Percentiles rank a stretch among this genome's conserved stretches.
Conservation (phyloP, 2,113 vertebrate species). For the Paedocypris sp. region DNA sequence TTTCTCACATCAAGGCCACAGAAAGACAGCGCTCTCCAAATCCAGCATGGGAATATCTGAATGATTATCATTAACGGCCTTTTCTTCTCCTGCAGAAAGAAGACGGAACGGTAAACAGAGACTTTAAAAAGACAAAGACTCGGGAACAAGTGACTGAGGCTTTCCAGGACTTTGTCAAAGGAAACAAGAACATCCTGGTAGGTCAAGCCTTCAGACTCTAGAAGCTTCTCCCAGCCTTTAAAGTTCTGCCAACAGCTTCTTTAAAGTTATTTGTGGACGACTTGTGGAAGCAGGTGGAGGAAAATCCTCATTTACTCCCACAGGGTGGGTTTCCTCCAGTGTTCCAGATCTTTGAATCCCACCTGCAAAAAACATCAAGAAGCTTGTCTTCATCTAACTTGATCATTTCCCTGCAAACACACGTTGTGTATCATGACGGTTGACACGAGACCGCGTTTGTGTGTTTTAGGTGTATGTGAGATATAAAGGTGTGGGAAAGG, state of each 20-base stretch:
- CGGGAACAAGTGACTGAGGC: constrained; percentile 79
- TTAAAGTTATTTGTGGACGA: background rate
- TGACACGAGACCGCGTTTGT: background rate
- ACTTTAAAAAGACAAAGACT: constrained; percentile 95
- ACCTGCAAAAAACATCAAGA: too few relatives aligned
- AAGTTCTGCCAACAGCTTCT: too few relatives aligned
- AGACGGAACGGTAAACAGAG: constrained; percentile 89
- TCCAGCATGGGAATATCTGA: too few relatives aligned
- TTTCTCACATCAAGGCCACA: too few relatives aligned
- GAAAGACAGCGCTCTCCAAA: too few relatives aligned
- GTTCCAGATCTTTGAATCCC: background rate
- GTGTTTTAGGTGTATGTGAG: background rate
- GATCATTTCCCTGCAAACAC: too few relatives aligned
- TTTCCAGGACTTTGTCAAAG: constrained; percentile 85
- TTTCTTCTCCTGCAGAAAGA: constrained; percentile 70
- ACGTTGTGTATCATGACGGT: background rate
- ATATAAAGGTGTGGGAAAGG: background rate
- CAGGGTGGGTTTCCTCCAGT: background rate
- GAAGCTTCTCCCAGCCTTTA: too few relatives aligned
- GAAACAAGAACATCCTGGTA: constrained; percentile 80
- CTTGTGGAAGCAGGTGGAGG: background rate
- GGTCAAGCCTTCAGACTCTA: too few relatives aligned
- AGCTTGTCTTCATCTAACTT: too few relatives aligned
- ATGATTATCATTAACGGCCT: too few relatives aligned
- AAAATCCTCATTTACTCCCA: background rate